Percentiles rank a stretch among this genome's conserved stretches.
phyloP scores from a whole-genome alignment of 2,113 vertebrate species.

The Bolborhynchus lineola region DNA sequence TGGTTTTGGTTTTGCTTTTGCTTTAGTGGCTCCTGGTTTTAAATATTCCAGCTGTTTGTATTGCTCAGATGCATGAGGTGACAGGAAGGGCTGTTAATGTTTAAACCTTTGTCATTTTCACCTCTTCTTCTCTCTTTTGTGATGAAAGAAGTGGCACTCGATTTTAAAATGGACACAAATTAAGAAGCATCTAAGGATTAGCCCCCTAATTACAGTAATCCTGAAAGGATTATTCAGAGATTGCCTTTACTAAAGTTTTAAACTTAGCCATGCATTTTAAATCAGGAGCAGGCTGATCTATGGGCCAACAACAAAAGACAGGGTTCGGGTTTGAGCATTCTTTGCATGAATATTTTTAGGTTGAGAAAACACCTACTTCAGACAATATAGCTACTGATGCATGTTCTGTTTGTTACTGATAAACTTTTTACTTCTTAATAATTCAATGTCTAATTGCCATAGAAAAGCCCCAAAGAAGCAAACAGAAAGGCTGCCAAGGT shows the following conservation, averaged over 20 bases:
- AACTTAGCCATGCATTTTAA: constrained; percentile 65
- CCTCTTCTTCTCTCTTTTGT: constrained; percentile 68
- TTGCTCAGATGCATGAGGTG: constrained; percentile 11
- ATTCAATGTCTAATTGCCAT: neutral
- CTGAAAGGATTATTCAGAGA: constrained; percentile 65
- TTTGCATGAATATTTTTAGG: constrained; percentile 17
- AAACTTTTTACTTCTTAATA: neutral
- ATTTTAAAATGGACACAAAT: constrained; percentile 61
- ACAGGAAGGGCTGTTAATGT: constrained; percentile 56
- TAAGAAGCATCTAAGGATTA: constrained; percentile 54
- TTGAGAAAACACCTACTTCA: neutral
- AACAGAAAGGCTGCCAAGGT: neutral
- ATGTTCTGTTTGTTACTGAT: neutral
- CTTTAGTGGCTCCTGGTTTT: neutral
- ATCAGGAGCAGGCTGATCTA: constrained; percentile 11
- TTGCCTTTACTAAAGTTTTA: constrained; percentile 58
- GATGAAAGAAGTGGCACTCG: constrained; percentile 51
- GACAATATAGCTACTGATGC: neutral
- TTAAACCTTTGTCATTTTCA: constrained; percentile 65
- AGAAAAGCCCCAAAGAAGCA: neutral
- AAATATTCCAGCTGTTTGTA: constrained; percentile 19
- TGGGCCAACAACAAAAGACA: constrained; percentile 27
- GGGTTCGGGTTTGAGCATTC: neutral
- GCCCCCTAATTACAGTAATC: constrained; percentile 71
- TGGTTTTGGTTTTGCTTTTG: neutral